Evolutionary conservation across 2,888 invertebrate species (phyloP).

Genomic region (Zeuzera pyrina): DNA sequence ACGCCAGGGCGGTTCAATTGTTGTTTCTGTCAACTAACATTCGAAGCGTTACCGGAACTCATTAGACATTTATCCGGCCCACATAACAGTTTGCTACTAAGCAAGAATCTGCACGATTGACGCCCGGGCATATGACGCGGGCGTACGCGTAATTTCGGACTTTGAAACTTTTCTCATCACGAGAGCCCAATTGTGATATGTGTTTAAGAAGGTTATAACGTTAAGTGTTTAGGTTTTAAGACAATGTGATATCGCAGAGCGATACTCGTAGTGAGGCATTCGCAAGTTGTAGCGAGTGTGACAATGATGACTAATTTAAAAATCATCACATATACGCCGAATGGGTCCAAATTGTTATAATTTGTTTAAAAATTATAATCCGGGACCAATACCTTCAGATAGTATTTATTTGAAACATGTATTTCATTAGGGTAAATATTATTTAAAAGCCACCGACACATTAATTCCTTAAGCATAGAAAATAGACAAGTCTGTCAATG

Average conservation of each 20-base stretch:
- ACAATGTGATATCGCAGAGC: constrained; percentile 63
- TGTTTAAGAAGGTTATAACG: constrained; percentile 59
- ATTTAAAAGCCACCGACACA: constrained; percentile 73
- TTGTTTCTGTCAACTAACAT: constrained; percentile 89
- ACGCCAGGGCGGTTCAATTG: constrained; percentile 83
- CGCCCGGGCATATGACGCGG: constrained; percentile 49
- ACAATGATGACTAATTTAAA: constrained; percentile 46
- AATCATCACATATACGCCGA: constrained; percentile 60
- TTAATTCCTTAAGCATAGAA: constrained; percentile 72
- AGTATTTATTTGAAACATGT: constrained; percentile 73
- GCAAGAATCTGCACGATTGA: constrained; percentile 89
- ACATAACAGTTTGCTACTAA: constrained; percentile 88
- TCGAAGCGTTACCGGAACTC: constrained; percentile 88
- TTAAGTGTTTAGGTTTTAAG: constrained; percentile 55
- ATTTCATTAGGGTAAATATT: constrained; percentile 70
- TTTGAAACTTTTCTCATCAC: constrained; percentile 53
- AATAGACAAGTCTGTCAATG: constrained; percentile 61
- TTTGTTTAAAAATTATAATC: constrained; percentile 75
- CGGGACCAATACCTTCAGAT: constrained; percentile 72
- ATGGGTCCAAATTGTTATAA: constrained; percentile 70
- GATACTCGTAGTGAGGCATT: constrained; percentile 58
- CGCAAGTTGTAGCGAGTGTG: constrained; percentile 49
- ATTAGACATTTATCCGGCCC: constrained; percentile 91
- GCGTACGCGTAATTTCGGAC: constrained; percentile 48
- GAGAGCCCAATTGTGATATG: constrained; percentile 72